Base-by-base conservation (phyloP, 2,888 invertebrate genomes). In the Neoaliturus tenellus region DNA sequence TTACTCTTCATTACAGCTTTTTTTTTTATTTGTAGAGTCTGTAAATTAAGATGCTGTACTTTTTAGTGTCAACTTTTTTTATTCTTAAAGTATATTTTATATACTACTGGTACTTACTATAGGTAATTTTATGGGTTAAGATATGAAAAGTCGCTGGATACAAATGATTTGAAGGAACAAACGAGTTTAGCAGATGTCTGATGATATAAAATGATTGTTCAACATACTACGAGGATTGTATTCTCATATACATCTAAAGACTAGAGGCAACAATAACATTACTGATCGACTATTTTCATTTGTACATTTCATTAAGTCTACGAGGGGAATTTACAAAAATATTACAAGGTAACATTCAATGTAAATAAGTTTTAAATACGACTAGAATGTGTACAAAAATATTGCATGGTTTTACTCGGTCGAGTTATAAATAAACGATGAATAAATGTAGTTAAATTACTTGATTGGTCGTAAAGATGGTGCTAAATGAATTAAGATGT, bases 301-400 rank as follows among this genome's bases (percentile, higher is more conserved):
- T 69, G 69, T 69, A 69, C 69, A 69, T 69, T 69, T 23, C n/a
- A n/a, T 35, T 35, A 69, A 23, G 4, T 35, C 69, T 71, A 71
- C 28, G 25, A 39, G 25, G 39, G 39, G 28, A 23, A 8, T 31
- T 31, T 51, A 55, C 31, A 78, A 78, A 78, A 78, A 78, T 78
- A 78, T 51, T 33, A 78, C 75, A 55, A 78, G 78, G 51, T 78
- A 55, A 78, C 78, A 78, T 78, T 78, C 17, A 55, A 48, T 75
- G 75, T 44, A 75, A 75, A 75, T 78, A 78, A 78, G 55, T 78
- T 78, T 25, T 20, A 31, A 75, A 78, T 78, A 78, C 33, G 78
- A 78, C 78, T 78, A 78, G 78, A 78, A 78, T 35, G 55, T 55
- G 78, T 78, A 78, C 25, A 78, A 78, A 78, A 78, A 78, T 78